Evolutionary conservation across 1,140 invertebrate species (phyloP).

Genomic region (Aphis gossypii): DNA sequence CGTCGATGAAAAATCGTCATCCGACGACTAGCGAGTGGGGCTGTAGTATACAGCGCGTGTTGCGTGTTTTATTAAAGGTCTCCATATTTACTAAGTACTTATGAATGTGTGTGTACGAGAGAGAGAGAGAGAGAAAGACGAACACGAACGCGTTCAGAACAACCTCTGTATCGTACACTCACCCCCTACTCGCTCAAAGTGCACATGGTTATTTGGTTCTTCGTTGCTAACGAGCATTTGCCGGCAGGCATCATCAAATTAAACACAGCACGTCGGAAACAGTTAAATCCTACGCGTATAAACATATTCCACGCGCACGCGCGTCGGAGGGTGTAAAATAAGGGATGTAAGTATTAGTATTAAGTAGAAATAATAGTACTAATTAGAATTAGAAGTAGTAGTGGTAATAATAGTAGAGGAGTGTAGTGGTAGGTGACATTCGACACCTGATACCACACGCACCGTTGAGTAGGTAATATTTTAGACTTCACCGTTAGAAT

Average conservation of each 20-base stretch:
- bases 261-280: conserved; percentile 36
- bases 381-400: neutral
- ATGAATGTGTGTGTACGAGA: too few species aligned
- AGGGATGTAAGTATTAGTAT: neutral
- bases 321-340: neutral
- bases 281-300: neutral
- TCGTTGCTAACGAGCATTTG: conserved; percentile 26
- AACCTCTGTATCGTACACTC: neutral
- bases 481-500: conserved; percentile 5
- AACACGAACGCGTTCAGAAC: neutral
- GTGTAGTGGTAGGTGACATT: conserved; percentile 12
- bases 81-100: neutral
- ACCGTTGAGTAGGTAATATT: neutral
- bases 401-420: neutral
- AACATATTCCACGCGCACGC: neutral
- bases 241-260: conserved; percentile 9
- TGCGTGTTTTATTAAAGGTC: neutral
- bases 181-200: neutral
- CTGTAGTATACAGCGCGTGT: too few species aligned
- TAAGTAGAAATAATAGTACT: neutral
- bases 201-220: neutral
- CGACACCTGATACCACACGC: conserved; percentile 17
- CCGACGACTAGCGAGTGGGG: neutral
- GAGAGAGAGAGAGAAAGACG: neutral
- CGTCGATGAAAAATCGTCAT: neutral